Percentiles rank a stretch among this genome's conserved stretches.
Conservation (phyloP, 2,113 vertebrate genomes). For the Indicator maculatus region DNA sequence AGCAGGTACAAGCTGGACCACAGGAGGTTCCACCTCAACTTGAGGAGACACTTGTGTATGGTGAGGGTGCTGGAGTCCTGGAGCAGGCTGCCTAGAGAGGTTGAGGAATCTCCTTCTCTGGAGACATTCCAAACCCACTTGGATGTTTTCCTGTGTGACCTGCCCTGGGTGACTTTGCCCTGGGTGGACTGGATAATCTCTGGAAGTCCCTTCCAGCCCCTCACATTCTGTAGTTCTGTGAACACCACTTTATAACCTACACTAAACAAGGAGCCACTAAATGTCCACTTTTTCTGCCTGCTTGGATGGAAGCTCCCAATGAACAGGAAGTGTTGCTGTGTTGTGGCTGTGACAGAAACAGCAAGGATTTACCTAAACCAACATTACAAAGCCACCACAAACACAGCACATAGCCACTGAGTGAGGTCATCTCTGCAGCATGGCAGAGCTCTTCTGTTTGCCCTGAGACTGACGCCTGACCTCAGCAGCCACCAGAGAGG, state of each 20-base stretch:
- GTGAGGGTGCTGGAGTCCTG: too few species aligned
- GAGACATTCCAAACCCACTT: too few species aligned
- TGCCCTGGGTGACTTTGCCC: too few species aligned
- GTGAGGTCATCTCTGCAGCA: constrained; percentile 59
- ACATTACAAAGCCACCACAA: constrained; percentile 62
- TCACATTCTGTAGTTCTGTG: too few species aligned
- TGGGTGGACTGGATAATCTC: too few species aligned
- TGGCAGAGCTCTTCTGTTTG: neutral
- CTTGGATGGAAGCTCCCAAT: constrained; percentile 2
- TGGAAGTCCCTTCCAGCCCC: too few species aligned
- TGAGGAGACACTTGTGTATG: too few species aligned
- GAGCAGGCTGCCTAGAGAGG: too few species aligned
- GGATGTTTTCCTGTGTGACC: too few species aligned
- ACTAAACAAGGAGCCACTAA: neutral
- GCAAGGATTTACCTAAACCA: constrained; percentile 73
- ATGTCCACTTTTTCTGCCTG: neutral
- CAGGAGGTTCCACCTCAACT: too few species aligned
- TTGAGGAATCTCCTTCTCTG: too few species aligned
- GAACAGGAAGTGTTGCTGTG: constrained; percentile 72
- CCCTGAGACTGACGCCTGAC: constrained; percentile 49
- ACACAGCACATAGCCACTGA: constrained; percentile 37
- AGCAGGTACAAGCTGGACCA: too few species aligned
- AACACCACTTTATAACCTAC: neutral
- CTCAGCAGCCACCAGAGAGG: constrained; percentile 50
- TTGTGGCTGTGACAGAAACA: constrained; percentile 73